Evolutionary conservation across 2,888 invertebrate species (phyloP), one percentile per base, ranked within the genome.

Genomic region (Trichopoda pennipes): DNA sequence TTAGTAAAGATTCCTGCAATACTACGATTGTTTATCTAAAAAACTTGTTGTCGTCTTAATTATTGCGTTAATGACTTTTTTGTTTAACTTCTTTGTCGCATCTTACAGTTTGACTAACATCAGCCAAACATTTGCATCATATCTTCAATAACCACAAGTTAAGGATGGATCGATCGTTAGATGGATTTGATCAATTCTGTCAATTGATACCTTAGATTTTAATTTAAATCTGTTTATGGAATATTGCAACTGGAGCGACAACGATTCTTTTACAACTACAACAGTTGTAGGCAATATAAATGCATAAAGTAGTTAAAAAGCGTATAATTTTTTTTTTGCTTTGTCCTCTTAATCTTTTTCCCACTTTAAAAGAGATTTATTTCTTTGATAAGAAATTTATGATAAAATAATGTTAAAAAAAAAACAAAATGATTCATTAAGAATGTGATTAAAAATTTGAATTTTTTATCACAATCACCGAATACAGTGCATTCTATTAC

Each of bases 41-140:
- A 85, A 84, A 77, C 83, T 28, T 86, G 87, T 87, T 86, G 86
- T 87, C 85, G 84, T 86, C 86, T 87, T 87, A 86, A 87, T 87
- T 87, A 86, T 85, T 84, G 85, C 87, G 86, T 86, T 87, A 87
- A 87, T 87, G 86, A 87, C 86, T 85, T 87, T 55, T 86, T 81
- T 84, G 77, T 84, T 85, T 69, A 75, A 49, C 66, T 23, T 55
- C 28, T 68, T 60, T 56, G 61, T 68, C 56, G 28, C 49, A 21
- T 60, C 47, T 72, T 38, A 32, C 38, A 58, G 28, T 47, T 60
- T 58, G 56, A 55, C 49, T 1, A 44, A 63, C 63, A 47, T 16
- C 60, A 61, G 47, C 53, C 53, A 35, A 32, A 23, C 42, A 60
- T 44, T 58, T 44, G 53, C 44, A 47, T 51, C 53, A 61, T 72